phyloP scores from a whole-genome alignment of 2,888 invertebrate genomes.

The Alviniconcha strummeri region DNA sequence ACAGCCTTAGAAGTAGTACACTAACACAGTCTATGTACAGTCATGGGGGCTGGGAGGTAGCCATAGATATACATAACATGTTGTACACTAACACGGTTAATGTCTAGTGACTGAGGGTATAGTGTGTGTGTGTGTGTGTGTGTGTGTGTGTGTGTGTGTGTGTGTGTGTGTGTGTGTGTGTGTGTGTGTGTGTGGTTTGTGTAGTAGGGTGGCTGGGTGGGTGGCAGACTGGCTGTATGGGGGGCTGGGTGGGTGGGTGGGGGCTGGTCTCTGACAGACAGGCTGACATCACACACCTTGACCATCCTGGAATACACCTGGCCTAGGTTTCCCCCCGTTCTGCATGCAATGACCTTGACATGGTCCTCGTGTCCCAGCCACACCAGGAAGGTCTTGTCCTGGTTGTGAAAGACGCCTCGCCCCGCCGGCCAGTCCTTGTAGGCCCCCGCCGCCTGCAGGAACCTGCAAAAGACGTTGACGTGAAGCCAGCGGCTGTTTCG shows the following conservation, averaged over 20 bases:
- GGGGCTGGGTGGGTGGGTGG: too few species aligned
- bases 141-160: not conserved
- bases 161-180: not conserved
- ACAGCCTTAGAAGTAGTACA: too few species aligned
- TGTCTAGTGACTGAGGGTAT: too few species aligned
- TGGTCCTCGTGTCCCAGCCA: slow-evolving; percentile 97
- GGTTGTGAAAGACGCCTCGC: slow-evolving; percentile 90
- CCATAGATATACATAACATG: too few species aligned
- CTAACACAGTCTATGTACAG: too few species aligned
- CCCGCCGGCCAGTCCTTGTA: slow-evolving; percentile 94
- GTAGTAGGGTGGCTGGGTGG: not conserved
- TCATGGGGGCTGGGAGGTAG: too few species aligned
- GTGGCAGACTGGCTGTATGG: too few species aligned
- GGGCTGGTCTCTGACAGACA: too few species aligned
- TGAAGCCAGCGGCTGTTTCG: too few species aligned
- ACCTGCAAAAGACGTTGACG: slow-evolving; percentile 39
- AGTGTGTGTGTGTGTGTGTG: not conserved
- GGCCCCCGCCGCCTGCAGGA: slow-evolving; percentile 58
- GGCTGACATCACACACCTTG: slow-evolving; percentile 40
- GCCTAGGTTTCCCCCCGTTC: slow-evolving; percentile 73
- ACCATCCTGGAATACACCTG: slow-evolving; percentile 65
- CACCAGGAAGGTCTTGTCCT: slow-evolving; percentile 85
- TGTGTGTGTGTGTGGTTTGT: not conserved
- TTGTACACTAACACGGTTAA: too few species aligned
- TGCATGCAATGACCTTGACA: slow-evolving; percentile 85